phyloP scores from a whole-genome alignment of 2,888 invertebrate genomes.

The Drosophila rellima region DNA sequence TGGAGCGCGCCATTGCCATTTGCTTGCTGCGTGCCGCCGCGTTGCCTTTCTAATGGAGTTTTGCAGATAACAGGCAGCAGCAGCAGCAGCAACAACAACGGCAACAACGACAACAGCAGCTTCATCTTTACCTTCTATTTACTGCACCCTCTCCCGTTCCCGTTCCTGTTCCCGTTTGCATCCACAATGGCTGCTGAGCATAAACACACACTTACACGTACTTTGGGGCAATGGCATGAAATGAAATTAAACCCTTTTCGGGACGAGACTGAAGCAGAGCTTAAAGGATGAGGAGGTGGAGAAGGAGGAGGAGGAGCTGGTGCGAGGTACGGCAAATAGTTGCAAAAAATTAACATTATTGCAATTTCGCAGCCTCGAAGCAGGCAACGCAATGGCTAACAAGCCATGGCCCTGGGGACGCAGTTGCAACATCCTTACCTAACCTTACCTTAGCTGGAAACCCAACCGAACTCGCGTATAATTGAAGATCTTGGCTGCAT shows the following conservation, averaged over 20 bases:
- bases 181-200: slow-evolving; percentile 70
- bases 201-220: slow-evolving; percentile 81
- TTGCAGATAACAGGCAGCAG: slow-evolving; percentile 75
- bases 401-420: slow-evolving; percentile 58
- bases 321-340: slow-evolving; percentile 60
- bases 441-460: slow-evolving; percentile 39
- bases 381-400: slow-evolving; percentile 45
- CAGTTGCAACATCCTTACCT: slow-evolving; percentile 10
- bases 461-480: slow-evolving; percentile 39
- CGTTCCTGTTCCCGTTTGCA: no score
- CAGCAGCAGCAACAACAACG: slow-evolving; percentile 37
- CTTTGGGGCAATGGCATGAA: slow-evolving; percentile 67
- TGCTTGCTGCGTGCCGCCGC: slow-evolving; percentile 72
- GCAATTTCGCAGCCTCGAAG: slow-evolving; percentile 59
- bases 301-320: not conserved
- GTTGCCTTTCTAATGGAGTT: slow-evolving; percentile 81
- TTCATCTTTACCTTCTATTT: slow-evolving; percentile 42
- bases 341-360: slow-evolving; percentile 76
- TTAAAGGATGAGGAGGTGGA: not conserved
- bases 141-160: not conserved
- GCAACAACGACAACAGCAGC: slow-evolving; percentile 38
- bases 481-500: slow-evolving; percentile 57
- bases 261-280: slow-evolving; percentile 17
- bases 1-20: slow-evolving; percentile 72
- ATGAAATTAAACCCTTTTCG: slow-evolving; percentile 83